Conservation (phyloP, 2,888 invertebrate species). For the Glyphotaelius pellucidus region DNA sequence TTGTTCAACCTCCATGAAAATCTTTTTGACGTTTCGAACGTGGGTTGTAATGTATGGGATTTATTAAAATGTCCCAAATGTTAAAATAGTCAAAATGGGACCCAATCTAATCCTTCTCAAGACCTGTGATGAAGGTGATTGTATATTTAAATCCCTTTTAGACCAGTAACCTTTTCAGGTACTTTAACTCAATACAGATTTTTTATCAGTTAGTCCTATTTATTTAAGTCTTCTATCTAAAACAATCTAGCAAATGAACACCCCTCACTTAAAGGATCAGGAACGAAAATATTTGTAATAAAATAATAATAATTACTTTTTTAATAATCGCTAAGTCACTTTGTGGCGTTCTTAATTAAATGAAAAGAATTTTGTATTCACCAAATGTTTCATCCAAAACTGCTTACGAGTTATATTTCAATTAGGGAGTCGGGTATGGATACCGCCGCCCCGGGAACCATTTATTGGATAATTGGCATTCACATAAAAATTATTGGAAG, state of each 20-base stretch:
- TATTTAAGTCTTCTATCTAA: not conserved
- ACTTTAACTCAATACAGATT: not conserved
- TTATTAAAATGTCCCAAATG: not conserved
- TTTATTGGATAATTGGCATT: too few relatives aligned
- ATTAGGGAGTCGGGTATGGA: too few relatives aligned
- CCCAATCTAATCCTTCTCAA: not conserved
- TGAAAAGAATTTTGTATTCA: too few relatives aligned
- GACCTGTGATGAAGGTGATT: not conserved
- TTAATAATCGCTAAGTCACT: too few relatives aligned
- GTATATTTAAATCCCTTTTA: not conserved
- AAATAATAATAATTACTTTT: too few relatives aligned
- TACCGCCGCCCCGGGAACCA: too few relatives aligned
- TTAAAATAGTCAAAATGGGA: not conserved
- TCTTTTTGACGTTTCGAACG: not conserved
- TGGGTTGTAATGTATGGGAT: not conserved
- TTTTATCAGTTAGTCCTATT: not conserved
- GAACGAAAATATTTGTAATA: not conserved
- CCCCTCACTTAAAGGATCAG: too few relatives aligned
- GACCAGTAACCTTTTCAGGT: not conserved
- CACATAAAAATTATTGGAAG: too few relatives aligned
- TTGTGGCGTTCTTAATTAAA: too few relatives aligned
- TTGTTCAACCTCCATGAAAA: not conserved
- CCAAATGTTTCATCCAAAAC: too few relatives aligned
- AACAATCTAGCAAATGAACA: not conserved
- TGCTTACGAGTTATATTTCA: too few relatives aligned